Conservation (phyloP, 2,113 vertebrate genomes). For the Gnathochromis pfefferi region DNA sequence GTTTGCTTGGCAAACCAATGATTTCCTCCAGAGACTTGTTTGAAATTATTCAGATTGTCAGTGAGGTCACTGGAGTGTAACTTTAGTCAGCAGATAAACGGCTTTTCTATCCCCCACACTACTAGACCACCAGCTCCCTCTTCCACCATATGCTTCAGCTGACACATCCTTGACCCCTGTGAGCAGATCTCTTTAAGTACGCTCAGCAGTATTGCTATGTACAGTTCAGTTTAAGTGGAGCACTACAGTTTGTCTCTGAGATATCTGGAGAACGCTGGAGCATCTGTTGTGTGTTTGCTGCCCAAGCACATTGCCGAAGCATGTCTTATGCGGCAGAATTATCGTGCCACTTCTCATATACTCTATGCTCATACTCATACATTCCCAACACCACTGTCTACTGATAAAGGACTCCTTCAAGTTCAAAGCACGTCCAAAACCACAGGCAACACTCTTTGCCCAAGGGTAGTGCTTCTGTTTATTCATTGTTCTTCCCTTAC, state of each 20-base stretch:
- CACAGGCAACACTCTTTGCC: constrained; percentile 16
- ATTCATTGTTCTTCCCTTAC: constrained; percentile 2
- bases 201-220: constrained; percentile 37
- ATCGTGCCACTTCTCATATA: constrained; percentile 2
- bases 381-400: constrained; percentile 9
- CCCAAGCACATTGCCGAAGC: neutral
- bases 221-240: constrained; percentile 41
- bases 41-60: constrained; percentile 50
- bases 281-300: constrained; percentile 37
- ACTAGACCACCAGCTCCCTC: neutral
- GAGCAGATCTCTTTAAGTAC: constrained; percentile 32
- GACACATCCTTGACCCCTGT: constrained; percentile 42
- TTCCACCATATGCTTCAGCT: constrained; percentile 5
- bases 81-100: constrained; percentile 50
- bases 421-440: constrained; percentile 49
- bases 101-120: neutral
- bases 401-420: constrained; percentile 41
- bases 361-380: neutral
- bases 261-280: constrained; percentile 37
- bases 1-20: constrained; percentile 16
- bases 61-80: constrained; percentile 35
- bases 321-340: constrained; percentile 41
- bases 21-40: constrained; percentile 8
- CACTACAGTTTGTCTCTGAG: constrained; percentile 24
- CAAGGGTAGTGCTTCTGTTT: constrained; percentile 8